Conservation (phyloP, 2,888 invertebrate species). For the Coleophora deauratella region DNA sequence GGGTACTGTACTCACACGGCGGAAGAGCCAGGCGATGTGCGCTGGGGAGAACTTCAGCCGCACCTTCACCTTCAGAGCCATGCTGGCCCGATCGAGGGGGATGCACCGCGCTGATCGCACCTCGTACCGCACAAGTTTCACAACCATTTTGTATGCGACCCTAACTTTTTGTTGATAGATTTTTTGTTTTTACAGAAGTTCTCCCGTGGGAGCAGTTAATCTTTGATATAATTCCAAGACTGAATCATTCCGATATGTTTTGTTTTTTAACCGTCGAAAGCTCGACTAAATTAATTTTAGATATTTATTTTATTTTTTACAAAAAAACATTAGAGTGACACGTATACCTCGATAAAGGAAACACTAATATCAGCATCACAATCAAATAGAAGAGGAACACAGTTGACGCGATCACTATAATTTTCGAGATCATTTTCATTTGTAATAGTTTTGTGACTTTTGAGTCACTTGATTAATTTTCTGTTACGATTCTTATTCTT, state of each 20-base stretch:
- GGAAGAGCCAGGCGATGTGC: slow-evolving; percentile 74
- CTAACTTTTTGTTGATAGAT: too few species aligned
- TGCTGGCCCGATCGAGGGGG: slow-evolving; percentile 56
- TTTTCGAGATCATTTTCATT: too few species aligned
- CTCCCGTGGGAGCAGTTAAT: too few species aligned
- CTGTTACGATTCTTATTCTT: too few species aligned
- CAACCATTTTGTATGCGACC: neutral
- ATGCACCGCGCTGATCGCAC: slow-evolving; percentile 39
- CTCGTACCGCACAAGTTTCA: slow-evolving; percentile 50
- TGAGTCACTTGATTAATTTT: neutral
- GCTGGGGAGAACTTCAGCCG: slow-evolving; percentile 74
- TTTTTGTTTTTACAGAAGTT: too few species aligned
- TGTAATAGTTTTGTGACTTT: neutral
- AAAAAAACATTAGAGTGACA: slow-evolving; percentile 7
- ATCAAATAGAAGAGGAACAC: slow-evolving; percentile 55
- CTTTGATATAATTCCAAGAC: too few species aligned
- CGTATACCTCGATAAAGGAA: slow-evolving; percentile 56
- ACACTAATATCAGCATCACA: slow-evolving; percentile 47
- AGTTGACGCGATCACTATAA: slow-evolving; percentile 39
- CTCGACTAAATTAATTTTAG: too few species aligned
- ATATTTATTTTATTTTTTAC: too few species aligned
- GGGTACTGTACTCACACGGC: slow-evolving; percentile 73
- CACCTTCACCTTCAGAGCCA: slow-evolving; percentile 75
- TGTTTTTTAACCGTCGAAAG: too few species aligned
- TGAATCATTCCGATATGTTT: too few species aligned